phyloP scores from a whole-genome alignment of 2,797 vertebrate species.

The Astyanax mexicanus region DNA sequence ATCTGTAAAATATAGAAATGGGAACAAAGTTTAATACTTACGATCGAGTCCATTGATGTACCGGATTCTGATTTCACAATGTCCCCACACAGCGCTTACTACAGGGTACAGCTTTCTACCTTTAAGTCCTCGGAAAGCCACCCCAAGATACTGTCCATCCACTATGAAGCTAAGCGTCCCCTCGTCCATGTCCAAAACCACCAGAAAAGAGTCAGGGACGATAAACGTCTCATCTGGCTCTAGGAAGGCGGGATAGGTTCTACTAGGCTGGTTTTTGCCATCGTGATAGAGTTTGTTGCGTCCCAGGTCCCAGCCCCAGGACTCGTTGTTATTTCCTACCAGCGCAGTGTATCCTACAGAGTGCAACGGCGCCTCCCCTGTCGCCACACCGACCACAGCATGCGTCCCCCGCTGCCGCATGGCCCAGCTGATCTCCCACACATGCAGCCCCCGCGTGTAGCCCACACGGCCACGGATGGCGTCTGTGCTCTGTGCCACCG shows the following conservation, averaged over 20 bases:
- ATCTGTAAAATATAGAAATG: background rate
- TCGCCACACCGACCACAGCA: slow-evolving; percentile 94
- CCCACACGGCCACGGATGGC: slow-evolving; percentile 93
- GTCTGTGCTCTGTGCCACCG: slow-evolving; percentile 98
- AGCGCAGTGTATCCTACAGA: slow-evolving; percentile 96
- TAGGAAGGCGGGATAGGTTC: slow-evolving; percentile 92
- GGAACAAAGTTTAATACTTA: slow-evolving; percentile 81
- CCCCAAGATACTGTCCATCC: slow-evolving; percentile 96
- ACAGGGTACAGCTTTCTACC: slow-evolving; percentile 97
- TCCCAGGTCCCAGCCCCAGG: slow-evolving; percentile 99
- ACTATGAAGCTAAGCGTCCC: slow-evolving; percentile 97
- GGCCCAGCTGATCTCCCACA: slow-evolving; percentile 99
- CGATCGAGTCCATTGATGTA: slow-evolving; percentile 99
- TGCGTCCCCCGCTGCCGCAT: slow-evolving; percentile 97
- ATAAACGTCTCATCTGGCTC: slow-evolving; percentile 95
- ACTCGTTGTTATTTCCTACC: slow-evolving; percentile 93
- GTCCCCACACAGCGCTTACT: slow-evolving; percentile 98
- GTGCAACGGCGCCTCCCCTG: slow-evolving; percentile 89
- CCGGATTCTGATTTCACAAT: slow-evolving; percentile 98
- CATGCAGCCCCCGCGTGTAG: slow-evolving; percentile 95
- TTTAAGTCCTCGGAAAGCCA: slow-evolving; percentile 95
- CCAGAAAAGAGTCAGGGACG: slow-evolving; percentile 95
- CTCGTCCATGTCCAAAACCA: slow-evolving; percentile 98
- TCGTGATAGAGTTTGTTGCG: slow-evolving; percentile 97
- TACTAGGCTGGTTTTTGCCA: slow-evolving; percentile 93